Base-by-base conservation (phyloP, 2,888 invertebrate genomes). In the Mythimna lalbum region DNA sequence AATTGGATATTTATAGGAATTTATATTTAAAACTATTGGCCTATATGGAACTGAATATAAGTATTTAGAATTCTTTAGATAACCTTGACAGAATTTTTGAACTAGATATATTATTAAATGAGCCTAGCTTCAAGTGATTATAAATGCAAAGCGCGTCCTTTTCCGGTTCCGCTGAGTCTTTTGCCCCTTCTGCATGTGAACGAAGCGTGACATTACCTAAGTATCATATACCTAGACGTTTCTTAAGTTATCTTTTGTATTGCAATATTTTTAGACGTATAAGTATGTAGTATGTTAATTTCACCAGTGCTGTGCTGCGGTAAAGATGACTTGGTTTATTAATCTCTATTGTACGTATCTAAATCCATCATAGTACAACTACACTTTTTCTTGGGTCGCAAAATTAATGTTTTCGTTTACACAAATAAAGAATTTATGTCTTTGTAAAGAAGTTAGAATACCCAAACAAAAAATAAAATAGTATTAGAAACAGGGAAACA, bases 121-220 rank as follows among this genome's bases (percentile, higher is more conserved):
- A 31, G 19, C 3, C 14, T 21, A 23, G 19, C 21, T 19, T 31
- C 27, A 53, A 55, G 55, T 56, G 19, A 61, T 69, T 52, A 12
- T 4, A 57, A 52, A 75, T 49, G 59, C 55, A 55, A 49, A 23
- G 4, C 69, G 61, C 10, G 55, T 70, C n/a, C 69, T 73, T 1
- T 74, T 73, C 73, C 70, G 49, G 61, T 50, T 76, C 61, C 70
- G 43, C 55, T 50, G 61, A 12, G 53, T 33, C 39, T 76, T 76
- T 31, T 60, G 21, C 47, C 23, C 19, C 43, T 23, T 76, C 39
- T 69, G 55, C 49, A 76, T 27, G n/a, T 69, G 49, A 27, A 69
- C 55, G 17, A 60, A 39, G 23, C 60, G 19, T 69, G 39, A 56
- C 14, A 12, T 55, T 76, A 59, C 53, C 36, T 63, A 73, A 53